phyloP scores from a whole-genome alignment of 2,797 vertebrate genomes.

The Lycodopsis pacificus region DNA sequence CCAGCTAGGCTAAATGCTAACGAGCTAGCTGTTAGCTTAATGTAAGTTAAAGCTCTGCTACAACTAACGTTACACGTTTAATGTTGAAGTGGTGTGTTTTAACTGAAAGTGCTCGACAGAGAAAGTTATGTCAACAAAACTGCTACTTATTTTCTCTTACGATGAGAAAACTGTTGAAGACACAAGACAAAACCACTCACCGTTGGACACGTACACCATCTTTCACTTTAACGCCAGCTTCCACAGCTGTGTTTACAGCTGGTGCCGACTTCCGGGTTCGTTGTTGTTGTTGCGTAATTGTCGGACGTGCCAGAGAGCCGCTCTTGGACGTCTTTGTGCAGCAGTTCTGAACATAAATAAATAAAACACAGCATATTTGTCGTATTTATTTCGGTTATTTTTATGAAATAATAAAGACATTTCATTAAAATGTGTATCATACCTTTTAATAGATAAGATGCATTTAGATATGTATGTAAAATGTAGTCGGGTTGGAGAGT shows the following conservation, averaged over 20 bases:
- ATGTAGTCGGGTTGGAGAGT: not conserved
- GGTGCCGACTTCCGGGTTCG: slow-evolving; percentile 55
- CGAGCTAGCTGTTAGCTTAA: slow-evolving; percentile 6
- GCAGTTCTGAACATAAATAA: not conserved
- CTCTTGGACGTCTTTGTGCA: no score
- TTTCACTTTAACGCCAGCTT: slow-evolving; percentile 19
- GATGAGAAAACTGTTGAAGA: fast-evolving
- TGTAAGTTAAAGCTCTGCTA: not conserved
- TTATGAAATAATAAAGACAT: not conserved
- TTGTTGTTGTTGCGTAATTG: slow-evolving; percentile 7
- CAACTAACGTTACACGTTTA: not conserved
- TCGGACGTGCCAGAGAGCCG: not conserved
- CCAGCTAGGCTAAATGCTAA: not conserved
- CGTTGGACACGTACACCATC: slow-evolving; percentile 88
- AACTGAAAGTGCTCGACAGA: not conserved
- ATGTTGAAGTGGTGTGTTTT: not conserved
- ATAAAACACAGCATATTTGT: not conserved
- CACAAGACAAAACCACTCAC: slow-evolving; percentile 66
- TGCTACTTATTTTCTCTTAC: fast-evolving
- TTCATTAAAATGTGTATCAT: not conserved
- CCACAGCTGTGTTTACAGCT: slow-evolving; percentile 59
- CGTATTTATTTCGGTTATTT: not conserved
- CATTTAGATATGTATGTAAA: not conserved
- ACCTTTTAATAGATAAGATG: not conserved
- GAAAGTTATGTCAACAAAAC: fast-evolving